Base-by-base conservation (phyloP, 2,888 invertebrate genomes). In the Colostygia pectinataria region DNA sequence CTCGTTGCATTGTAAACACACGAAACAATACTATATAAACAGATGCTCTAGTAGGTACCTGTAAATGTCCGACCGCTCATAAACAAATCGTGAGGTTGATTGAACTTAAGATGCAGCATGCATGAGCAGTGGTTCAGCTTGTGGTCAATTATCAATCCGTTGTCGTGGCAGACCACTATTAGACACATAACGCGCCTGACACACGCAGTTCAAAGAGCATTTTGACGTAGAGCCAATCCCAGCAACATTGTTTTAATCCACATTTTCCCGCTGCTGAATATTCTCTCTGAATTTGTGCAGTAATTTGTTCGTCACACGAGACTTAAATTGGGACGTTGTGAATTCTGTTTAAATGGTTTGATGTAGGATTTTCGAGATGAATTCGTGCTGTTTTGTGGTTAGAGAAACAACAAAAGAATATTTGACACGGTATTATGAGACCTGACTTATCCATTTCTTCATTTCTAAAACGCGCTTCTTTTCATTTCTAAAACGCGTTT, bases 21-120 rank as follows among this genome's bases (percentile, higher is more conserved):
- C 37, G 10, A 36, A 37, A 15, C 27, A 2, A 46, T 25, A 18
- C 12, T n/a, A 12, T n/a, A 12, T 20, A 18, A 4, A 37, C 10
- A 18, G 34, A 32, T 37, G 31, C 14, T 44, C 14, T 20, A 5
- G 20, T 20, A 15, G 2, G 15, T 39, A 23, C 14, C 20, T 50
- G 55, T 49, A 44, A 56, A 53, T 56, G 56, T 58, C 53, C 60
- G 53, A 64, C 61, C 59, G 60, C 62, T 71, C 66, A 77, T 79
- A 81, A 80, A 79, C 72, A 75, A 71, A 71, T 70, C 58, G 63
- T 64, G 54, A 65, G 65, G 82, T 80, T 82, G 72, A 80, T 60
- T 80, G 80, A 83, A 75, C 80, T 59, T 66, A 55, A 44, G 53
- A 53, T 52, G 55, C 53, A 60, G 58, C 50, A 60, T 55, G 66